Base-by-base conservation (phyloP, 1,140 invertebrate species). In the Anoplophora glabripennis region DNA sequence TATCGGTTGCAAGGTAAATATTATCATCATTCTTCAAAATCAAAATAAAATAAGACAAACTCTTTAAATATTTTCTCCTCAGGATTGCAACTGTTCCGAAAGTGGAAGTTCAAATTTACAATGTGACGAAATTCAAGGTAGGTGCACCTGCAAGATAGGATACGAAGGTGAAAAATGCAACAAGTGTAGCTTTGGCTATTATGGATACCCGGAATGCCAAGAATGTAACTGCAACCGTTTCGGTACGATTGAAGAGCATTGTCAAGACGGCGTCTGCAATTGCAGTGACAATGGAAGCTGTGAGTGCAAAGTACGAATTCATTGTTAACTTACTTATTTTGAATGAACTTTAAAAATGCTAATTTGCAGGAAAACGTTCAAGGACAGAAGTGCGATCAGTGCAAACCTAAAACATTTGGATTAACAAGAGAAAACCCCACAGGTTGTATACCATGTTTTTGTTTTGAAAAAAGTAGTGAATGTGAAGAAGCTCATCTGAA, bases 401-500 rank as follows among this genome's bases (percentile, higher is more conserved):
- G 96, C 76, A 84, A 86, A 71, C 82, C 88, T 36, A 89, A 89
- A 17, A 92, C 90, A 0, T 96, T 94, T 73, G 92, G 91, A 1
- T 73, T 96, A 3, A 79, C 85, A 0, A 69, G 75, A 0, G 79
- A 86, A 4, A 92, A 90, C 75, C 81, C 85, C 0, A 82, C 83
- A 54, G 93, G 93, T 4, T 96, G 93, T 72, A 93, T 88, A 0
- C 82, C 88, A 58, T 95, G 93, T 74, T 96, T 93, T 77, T 96
- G 93, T 76, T 96, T 95, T 71, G 89, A 87, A 0, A 81, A 91
- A 66, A 87, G 88, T 8, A 82, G 83, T 0, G 77, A 83, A 36
- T 96, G 93, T 72, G 81, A 82, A 37, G 88, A 93, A 71, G 89
- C 90, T 5, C 81, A 83, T 14, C 84, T 90, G 37, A 86, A 86